A percentile compares a stretch with the other conserved stretches of the same genome.
phyloP scores from a whole-genome alignment of 2,797 vertebrate species.

The Fringilla coelebs region DNA sequence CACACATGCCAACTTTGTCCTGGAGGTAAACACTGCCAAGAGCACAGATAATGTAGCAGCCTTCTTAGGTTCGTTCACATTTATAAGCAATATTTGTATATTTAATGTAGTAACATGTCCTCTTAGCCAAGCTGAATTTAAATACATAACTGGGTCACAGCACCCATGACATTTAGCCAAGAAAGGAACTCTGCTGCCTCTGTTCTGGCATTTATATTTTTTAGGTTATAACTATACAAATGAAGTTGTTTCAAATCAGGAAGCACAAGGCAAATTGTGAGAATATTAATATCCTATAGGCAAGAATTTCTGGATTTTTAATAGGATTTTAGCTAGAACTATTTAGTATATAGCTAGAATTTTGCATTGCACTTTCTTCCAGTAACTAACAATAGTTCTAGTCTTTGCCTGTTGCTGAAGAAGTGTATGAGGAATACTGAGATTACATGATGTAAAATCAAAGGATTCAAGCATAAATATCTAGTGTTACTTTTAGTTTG shows the following conservation, averaged over 20 bases:
- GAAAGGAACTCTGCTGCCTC: neutral
- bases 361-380: neutral
- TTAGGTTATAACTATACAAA: neutral
- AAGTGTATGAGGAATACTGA: neutral
- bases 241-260: neutral
- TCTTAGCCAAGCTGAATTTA: neutral
- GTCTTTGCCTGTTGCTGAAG: neutral
- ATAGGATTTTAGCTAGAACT: neutral
- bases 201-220: neutral
- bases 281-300: neutral
- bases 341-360: neutral
- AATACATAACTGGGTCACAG: neutral
- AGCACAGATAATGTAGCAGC: conserved; percentile 69
- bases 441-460: neutral
- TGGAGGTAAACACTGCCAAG: conserved; percentile 94
- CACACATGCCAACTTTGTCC: conserved; percentile 89
- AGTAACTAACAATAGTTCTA: neutral
- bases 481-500: neutral
- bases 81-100: neutral
- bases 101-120: neutral
- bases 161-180: neutral
- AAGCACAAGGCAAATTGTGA: neutral
- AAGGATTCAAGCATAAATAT: neutral
- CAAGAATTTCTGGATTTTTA: neutral
- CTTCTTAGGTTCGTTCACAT: conserved; percentile 76